Conservation (phyloP, 2,797 vertebrate genomes). For the Chelon labrosus region DNA sequence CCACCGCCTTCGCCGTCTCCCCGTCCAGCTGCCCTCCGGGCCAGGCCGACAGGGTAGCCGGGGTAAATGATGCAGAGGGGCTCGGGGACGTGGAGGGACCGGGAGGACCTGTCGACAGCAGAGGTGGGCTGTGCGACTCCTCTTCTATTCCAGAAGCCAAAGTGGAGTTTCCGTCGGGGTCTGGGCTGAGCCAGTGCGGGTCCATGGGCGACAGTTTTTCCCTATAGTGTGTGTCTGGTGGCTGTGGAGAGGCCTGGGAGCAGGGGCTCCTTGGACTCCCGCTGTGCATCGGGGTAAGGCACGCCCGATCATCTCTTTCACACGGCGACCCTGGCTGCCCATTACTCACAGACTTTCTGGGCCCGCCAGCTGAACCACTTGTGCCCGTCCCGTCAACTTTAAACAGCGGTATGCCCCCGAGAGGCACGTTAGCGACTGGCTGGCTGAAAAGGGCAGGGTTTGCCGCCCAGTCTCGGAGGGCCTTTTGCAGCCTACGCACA, state of each 20-base stretch:
- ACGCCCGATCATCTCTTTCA: conserved; percentile 84
- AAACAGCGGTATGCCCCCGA: conserved; percentile 92
- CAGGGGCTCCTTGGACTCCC: conserved; percentile 92
- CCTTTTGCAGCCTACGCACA: conserved; percentile 96
- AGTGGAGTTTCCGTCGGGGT: conserved; percentile 83
- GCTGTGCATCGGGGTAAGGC: conserved; percentile 86
- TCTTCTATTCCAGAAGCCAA: conserved; percentile 85
- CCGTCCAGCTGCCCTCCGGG: conserved; percentile 87
- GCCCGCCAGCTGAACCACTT: conserved; percentile 71
- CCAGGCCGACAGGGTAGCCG: conserved; percentile 76
- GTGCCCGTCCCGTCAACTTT: conserved; percentile 88
- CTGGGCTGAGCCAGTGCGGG: conserved; percentile 91
- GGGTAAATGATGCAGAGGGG: conserved; percentile 79
- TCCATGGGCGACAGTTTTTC: conserved; percentile 91
- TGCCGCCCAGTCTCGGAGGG: conserved; percentile 95
- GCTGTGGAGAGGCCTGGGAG: conserved; percentile 90
- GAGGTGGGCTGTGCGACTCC: conserved; percentile 82
- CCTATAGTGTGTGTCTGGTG: conserved; percentile 85
- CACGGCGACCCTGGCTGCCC: conserved; percentile 92
- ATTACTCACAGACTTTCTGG: conserved; percentile 89
- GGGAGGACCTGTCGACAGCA: conserved; percentile 66
- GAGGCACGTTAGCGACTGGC: conserved; percentile 87
- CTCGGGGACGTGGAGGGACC: conserved; percentile 80
- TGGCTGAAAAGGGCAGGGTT: conserved; percentile 96
- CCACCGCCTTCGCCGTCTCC: conserved; percentile 89